Conservation (phyloP, 2,888 invertebrate species). For the Cheilosia scutellata region DNA sequence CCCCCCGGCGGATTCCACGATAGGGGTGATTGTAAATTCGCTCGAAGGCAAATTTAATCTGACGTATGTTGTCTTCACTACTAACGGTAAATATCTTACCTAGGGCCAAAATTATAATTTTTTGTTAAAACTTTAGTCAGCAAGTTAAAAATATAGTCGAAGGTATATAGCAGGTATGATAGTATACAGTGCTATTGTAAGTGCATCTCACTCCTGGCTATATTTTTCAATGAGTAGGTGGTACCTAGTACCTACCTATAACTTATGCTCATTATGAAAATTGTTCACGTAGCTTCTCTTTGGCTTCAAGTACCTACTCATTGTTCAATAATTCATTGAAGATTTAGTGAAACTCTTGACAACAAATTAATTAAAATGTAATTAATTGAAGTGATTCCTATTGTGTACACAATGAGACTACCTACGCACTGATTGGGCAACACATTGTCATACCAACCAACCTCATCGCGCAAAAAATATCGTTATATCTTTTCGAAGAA, state of each 20-base stretch:
- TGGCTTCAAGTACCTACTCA: background rate
- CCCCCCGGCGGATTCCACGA: too few species aligned
- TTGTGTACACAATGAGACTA: conserved; percentile 43
- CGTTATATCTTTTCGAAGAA: conserved; percentile 6
- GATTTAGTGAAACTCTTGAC: conserved; percentile 49
- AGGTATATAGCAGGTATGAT: too few species aligned
- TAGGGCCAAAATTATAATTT: background rate
- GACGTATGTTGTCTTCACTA: background rate
- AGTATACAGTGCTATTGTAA: too few species aligned
- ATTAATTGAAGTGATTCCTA: conserved; percentile 56
- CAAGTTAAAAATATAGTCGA: too few species aligned
- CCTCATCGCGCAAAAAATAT: conserved; percentile 9
- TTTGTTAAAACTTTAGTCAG: too few species aligned
- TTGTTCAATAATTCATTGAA: conserved; percentile 17
- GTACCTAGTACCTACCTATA: too few species aligned
- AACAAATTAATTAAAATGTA: conserved; percentile 52
- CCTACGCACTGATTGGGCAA: conserved; percentile 58
- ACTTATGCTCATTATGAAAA: background rate
- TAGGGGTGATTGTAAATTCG: too few species aligned
- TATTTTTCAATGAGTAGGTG: too few species aligned
- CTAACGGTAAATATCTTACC: background rate
- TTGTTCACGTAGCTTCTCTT: background rate
- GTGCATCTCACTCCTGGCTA: too few species aligned
- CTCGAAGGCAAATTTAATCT: background rate
- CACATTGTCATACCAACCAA: conserved; percentile 23